Conservation (phyloP, 2,888 invertebrate species). For the Timandra comae region DNA sequence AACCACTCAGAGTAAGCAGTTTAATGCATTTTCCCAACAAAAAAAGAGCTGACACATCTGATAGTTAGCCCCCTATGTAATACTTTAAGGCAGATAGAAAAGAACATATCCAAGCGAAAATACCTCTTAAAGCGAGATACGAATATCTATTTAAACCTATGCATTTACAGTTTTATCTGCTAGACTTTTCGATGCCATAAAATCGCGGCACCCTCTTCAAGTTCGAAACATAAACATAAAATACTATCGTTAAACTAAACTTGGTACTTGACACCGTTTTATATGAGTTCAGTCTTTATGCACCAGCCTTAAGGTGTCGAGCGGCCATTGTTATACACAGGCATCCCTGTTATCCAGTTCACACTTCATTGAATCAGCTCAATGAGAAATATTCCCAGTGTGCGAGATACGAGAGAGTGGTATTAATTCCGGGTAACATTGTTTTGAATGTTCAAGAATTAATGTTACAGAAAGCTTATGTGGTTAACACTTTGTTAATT, state of each 20-base stretch:
- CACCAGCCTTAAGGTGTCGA: constrained; percentile 32
- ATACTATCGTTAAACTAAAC: constrained; percentile 20
- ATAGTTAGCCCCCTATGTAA: too few species aligned
- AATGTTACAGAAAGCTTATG: too few species aligned
- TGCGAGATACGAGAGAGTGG: constrained; percentile 23
- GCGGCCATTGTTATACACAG: constrained; percentile 37
- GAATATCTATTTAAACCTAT: too few species aligned
- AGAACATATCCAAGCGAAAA: too few species aligned
- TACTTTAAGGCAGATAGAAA: too few species aligned
- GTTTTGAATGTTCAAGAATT: constrained; percentile 8
- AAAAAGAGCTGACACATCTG: too few species aligned
- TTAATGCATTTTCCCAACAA: too few species aligned
- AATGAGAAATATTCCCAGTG: constrained; percentile 56
- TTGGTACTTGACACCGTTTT: constrained; percentile 21
- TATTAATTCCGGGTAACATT: constrained; percentile 20
- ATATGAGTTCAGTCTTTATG: constrained; percentile 25
- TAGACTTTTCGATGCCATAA: constrained; percentile 1
- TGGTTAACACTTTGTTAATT: too few species aligned
- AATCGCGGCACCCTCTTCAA: neutral
- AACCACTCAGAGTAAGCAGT: too few species aligned
- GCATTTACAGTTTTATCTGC: too few species aligned
- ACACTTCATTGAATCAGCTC: constrained; percentile 56
- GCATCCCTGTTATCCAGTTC: constrained; percentile 59
- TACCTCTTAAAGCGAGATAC: too few species aligned
- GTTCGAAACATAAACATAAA: constrained; percentile 13